Evolutionary conservation across 2,797 vertebrate species (phyloP).

Genomic region (Scleropages formosus): DNA sequence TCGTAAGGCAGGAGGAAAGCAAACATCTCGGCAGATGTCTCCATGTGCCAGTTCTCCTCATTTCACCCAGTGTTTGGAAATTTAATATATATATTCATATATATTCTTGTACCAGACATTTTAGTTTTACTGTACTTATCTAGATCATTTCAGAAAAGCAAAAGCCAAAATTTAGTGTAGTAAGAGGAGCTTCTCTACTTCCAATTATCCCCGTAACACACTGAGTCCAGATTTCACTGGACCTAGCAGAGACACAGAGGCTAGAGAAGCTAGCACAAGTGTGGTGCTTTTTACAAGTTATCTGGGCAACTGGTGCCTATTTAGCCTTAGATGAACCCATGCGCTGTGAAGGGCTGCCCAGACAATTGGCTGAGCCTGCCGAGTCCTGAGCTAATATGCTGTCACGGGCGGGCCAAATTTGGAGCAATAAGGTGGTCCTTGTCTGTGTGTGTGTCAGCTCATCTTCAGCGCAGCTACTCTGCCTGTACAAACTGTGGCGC

Average conservation of each 20-base stretch:
- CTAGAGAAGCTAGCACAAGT: not conserved
- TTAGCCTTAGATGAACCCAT: not conserved
- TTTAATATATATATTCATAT: not conserved
- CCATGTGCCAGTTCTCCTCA: conserved; percentile 13
- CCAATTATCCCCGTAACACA: not conserved
- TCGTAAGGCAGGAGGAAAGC: conserved; percentile 10
- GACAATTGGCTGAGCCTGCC: conserved; percentile 4
- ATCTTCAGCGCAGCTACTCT: not conserved
- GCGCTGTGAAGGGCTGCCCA: not conserved
- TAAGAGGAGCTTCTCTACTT: not conserved
- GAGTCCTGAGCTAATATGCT: not conserved
- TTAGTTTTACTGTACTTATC: not conserved
- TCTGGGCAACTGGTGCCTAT: not conserved
- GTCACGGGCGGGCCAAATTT: not conserved
- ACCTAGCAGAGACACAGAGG: not conserved
- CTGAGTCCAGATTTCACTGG: not conserved
- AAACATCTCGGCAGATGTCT: conserved; percentile 5
- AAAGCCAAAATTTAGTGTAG: not conserved
- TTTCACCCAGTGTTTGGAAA: conserved; percentile 11
- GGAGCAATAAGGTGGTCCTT: not conserved
- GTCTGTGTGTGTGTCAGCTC: not conserved
- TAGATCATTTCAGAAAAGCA: not conserved
- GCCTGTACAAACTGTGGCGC: not conserved
- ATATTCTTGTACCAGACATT: conserved; percentile 2
- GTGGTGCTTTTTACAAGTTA: not conserved